These are phyloP conservation scores for Oxyscelio sp. DNA, from an alignment of 2,888 invertebrate species.

Conservation along the genomic window DNA sequence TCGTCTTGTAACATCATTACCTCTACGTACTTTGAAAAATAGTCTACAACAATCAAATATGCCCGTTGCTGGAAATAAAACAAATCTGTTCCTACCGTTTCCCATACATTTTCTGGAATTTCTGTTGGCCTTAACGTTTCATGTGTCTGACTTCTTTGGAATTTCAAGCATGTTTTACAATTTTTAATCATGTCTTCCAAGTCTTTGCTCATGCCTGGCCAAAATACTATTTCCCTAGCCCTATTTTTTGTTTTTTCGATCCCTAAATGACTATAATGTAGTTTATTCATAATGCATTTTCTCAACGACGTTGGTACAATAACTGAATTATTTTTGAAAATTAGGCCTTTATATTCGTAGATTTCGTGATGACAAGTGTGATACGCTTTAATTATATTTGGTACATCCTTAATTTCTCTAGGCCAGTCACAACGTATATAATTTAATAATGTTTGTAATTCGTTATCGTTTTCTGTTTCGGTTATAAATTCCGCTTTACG, in stretches of 20 bases:
- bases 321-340: slow-evolving; percentile 42
- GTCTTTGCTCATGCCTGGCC: slow-evolving; percentile 58
- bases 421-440: slow-evolving; percentile 57
- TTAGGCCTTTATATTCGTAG: slow-evolving; percentile 37
- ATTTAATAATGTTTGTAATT: slow-evolving; percentile 55
- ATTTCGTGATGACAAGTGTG: slow-evolving; percentile 51
- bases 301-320: slow-evolving; percentile 74
- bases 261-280: slow-evolving; percentile 73
- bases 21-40: slow-evolving; percentile 58
- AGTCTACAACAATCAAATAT: slow-evolving; percentile 57
- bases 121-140: slow-evolving; percentile 46
- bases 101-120: slow-evolving; percentile 45
- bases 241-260: slow-evolving; percentile 60
- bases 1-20: too few relatives aligned
- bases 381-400: slow-evolving; percentile 59
- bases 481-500: slow-evolving; percentile 36
- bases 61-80: slow-evolving; percentile 38
- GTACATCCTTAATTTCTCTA: slow-evolving; percentile 60
- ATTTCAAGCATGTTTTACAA: slow-evolving; percentile 63
- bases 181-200: slow-evolving; percentile 26
- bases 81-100: slow-evolving; percentile 33
- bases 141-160: slow-evolving; percentile 35
- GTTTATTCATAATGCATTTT: slow-evolving; percentile 30
- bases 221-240: slow-evolving; percentile 62
- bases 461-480: slow-evolving; percentile 64